Evolutionary conservation across 2,113 vertebrate genomes (phyloP), one percentile per base, ranked within the genome.

Genomic region (Plecotus auritus): DNA sequence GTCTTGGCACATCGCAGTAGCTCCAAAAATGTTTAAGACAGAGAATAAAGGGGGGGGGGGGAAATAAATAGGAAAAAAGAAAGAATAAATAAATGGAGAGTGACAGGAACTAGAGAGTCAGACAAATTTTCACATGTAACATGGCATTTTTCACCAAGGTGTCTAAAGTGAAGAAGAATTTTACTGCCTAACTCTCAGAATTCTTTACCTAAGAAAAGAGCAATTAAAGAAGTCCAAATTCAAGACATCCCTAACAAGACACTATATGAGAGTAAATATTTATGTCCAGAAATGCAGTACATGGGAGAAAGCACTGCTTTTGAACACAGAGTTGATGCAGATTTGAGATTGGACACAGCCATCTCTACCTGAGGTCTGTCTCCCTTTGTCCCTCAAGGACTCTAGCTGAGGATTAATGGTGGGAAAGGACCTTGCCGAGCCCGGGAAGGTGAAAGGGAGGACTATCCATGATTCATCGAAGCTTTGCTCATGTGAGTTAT

Each of bases 401-500:
- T 23, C 28, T 7, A 76, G 28, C 80, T 67, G 76, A 90, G 78
- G 90, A 87, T 97, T 91, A 59, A 37, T 89, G 91, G 72, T 77
- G 74, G 0, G 1, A 64, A 86, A 94, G 81, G 90, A 83, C 89
- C 9, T 0, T 5, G 70, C 47, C 2, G 0, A 73, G 56, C 26
- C 23, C 47, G 81, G 64, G 82, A 92, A 97, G 54, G 4, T 85
- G 76, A 77, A 87, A 93, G 77, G 23, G 47, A 95, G 49, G 70
- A 78, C 47, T 82, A 90, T 45, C 92, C 88, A 12, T 90, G 94
- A 94, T 72, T 87, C 3, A 96, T 78, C 18, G 1, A 12, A 56
- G 49, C 56, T 92, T 84, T 92, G 73, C 47, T 95, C 18, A 35
- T 85, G 32, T 80, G 78, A 96, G 59, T 59, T 95, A 91, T 76